Conservation (phyloP, 2,797 vertebrate genomes). For the Peromyscus eremicus region DNA sequence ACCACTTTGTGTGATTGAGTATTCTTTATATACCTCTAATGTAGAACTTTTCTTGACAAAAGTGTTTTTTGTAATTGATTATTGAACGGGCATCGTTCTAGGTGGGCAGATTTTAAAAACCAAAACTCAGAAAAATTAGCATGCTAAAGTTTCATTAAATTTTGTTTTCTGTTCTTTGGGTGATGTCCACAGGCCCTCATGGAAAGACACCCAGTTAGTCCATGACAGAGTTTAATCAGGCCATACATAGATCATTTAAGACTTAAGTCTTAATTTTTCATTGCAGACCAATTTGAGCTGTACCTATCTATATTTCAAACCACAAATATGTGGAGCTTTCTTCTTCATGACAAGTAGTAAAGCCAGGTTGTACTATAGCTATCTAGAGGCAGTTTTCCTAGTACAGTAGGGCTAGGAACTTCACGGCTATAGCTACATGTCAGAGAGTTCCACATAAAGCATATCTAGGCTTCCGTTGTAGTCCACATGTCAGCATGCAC, state of each 20-base stretch:
- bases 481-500: background rate
- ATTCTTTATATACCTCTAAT: slow-evolving; percentile 70
- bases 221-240: slow-evolving; percentile 12
- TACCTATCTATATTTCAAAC: slow-evolving; percentile 42
- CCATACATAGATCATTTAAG: background rate
- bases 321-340: slow-evolving; percentile 37
- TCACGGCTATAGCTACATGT: background rate
- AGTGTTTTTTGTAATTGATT: slow-evolving; percentile 18
- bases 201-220: background rate
- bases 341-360: background rate
- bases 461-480: background rate
- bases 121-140: slow-evolving; percentile 53
- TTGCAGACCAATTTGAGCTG: slow-evolving; percentile 19
- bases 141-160: slow-evolving; percentile 57
- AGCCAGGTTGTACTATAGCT: background rate
- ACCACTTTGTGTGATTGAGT: slow-evolving; percentile 71
- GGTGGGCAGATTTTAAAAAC: slow-evolving; percentile 51
- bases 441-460: background rate
- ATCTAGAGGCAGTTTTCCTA: background rate
- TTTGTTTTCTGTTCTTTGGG: slow-evolving; percentile 20
- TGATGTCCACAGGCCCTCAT: background rate
- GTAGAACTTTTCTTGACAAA: slow-evolving; percentile 44
- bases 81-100: background rate
- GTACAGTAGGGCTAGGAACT: background rate
- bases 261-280: background rate